phyloP scores from a whole-genome alignment of 2,888 invertebrate species.

The Thumatha senex region DNA sequence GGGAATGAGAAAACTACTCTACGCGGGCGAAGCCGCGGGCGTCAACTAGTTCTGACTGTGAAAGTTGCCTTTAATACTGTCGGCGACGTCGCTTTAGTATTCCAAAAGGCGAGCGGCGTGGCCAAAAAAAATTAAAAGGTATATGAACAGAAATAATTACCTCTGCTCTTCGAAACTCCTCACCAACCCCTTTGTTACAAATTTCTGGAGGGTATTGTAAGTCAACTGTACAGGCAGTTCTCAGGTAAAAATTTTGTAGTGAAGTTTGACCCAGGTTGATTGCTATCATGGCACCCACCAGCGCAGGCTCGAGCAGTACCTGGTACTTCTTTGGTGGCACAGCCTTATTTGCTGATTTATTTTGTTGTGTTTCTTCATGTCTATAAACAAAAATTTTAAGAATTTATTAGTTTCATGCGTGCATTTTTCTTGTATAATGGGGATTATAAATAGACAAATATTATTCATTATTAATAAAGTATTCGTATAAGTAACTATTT shows the following conservation, averaged over 20 bases:
- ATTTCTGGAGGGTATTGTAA: conserved; percentile 84
- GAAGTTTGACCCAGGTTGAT: conserved; percentile 85
- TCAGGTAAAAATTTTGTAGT: conserved; percentile 88
- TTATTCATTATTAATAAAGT: no score
- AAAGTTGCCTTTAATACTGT: no score
- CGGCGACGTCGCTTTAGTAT: no score
- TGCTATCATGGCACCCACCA: conserved; percentile 86
- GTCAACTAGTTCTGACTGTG: no score
- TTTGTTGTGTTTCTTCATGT: conserved; percentile 27
- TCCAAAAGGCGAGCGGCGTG: no score
- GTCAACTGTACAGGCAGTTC: conserved; percentile 90
- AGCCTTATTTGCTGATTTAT: conserved; percentile 28
- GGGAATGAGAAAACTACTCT: no score
- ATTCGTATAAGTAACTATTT: no score
- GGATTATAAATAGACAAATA: no score
- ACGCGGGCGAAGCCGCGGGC: no score
- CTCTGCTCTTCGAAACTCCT: conserved; percentile 65
- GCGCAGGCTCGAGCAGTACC: conserved; percentile 87
- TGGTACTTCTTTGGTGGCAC: conserved; percentile 52
- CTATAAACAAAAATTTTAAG: conserved; percentile 12
- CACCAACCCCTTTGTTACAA: conserved; percentile 83
- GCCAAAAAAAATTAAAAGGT: no score
- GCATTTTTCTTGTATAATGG: no score
- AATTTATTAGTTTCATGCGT: neutral
- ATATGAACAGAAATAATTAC: conserved; percentile 34